A percentile compares a stretch with the other conserved stretches of the same genome.
phyloP scores from a whole-genome alignment of 2,888 invertebrate species.

The Branchellion lobata region DNA sequence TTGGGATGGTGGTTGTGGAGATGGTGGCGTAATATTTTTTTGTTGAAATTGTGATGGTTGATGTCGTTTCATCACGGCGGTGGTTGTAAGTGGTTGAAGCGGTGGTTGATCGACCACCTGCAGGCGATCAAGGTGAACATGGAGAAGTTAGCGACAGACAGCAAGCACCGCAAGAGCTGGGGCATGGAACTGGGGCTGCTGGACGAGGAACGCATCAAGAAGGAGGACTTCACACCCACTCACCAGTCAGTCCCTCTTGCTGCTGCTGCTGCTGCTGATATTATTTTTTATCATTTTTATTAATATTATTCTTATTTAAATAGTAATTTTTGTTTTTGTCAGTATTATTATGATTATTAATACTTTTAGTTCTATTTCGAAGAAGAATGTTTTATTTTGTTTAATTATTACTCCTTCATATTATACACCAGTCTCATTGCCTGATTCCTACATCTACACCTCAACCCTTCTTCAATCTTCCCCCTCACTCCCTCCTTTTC shows the following conservation, averaged over 20 bases:
- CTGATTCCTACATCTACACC: too few relatives aligned
- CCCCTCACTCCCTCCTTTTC: too few relatives aligned
- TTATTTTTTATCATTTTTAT: background rate
- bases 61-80: too few relatives aligned
- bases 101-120: too few relatives aligned
- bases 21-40: background rate
- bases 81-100: too few relatives aligned
- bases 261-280: background rate
- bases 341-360: background rate
- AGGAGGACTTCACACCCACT: slow-evolving; percentile 36
- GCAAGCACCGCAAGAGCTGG: slow-evolving; percentile 45
- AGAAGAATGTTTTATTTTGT: too few relatives aligned
- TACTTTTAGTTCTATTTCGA: too few relatives aligned
- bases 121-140: slow-evolving; percentile 42
- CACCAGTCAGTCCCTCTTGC: slow-evolving; percentile 10
- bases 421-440: too few relatives aligned
- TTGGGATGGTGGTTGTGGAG: background rate
- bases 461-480: too few relatives aligned
- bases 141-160: slow-evolving; percentile 45
- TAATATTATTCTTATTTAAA: background rate
- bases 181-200: slow-evolving; percentile 45
- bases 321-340: background rate
- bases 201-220: slow-evolving; percentile 40
- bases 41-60: too few relatives aligned
- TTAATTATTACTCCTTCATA: too few relatives aligned